Percentiles rank a stretch among this genome's conserved stretches.
These are phyloP conservation scores for Palloptera scutellata DNA, from an alignment of 2,888 invertebrate genomes.

Conservation along the genomic window DNA sequence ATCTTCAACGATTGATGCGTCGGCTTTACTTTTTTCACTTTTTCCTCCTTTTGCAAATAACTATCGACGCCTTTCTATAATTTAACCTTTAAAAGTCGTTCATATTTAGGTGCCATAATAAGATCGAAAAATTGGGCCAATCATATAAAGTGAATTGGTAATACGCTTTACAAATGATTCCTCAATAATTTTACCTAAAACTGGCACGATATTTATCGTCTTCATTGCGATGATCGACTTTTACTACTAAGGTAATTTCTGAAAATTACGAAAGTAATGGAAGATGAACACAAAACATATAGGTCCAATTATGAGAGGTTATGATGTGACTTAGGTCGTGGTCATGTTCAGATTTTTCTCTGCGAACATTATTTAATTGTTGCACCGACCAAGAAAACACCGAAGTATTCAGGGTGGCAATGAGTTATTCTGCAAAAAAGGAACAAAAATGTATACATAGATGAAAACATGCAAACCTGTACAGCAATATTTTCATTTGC, in stretches of 20 bases:
- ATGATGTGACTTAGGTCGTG: no score
- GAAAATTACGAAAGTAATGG: background rate
- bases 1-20: background rate
- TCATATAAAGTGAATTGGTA: slow-evolving; percentile 47
- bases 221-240: slow-evolving; percentile 47
- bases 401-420: no score
- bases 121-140: slow-evolving; percentile 40
- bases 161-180: slow-evolving; percentile 45
- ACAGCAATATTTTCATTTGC: no score
- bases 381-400: no score
- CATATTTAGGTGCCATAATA: slow-evolving; percentile 42
- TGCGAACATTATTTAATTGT: no score
- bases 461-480: no score
- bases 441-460: no score
- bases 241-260: slow-evolving; percentile 53
- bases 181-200: slow-evolving; percentile 45
- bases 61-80: slow-evolving; percentile 51
- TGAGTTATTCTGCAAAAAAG: no score
- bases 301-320: no score
- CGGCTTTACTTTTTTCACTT: slow-evolving; percentile 14
- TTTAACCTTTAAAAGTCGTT: slow-evolving; percentile 42
- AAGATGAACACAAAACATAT: background rate
- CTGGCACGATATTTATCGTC: slow-evolving; percentile 47
- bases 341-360: no score
- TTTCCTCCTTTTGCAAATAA: slow-evolving; percentile 35